Percentiles rank a stretch among this genome's conserved stretches.
These are phyloP conservation scores for Nemotelus nigrinus DNA, from an alignment of 2,888 invertebrate species.

Conservation along the genomic window DNA sequence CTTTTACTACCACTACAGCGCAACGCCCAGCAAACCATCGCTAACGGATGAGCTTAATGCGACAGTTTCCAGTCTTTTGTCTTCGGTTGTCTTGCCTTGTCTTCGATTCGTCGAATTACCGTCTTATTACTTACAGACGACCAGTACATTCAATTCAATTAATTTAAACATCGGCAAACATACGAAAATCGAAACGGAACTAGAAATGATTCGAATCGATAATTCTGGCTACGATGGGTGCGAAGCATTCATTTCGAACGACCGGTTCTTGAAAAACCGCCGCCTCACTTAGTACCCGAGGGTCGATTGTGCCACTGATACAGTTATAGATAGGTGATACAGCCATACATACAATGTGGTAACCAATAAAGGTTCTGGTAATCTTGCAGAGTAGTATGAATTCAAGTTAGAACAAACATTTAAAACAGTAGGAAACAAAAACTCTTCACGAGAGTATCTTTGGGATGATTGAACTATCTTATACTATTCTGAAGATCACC, in stretches of 20 bases:
- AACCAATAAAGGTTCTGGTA: conserved; percentile 14
- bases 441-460: too few species aligned
- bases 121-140: neutral
- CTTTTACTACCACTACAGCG: neutral
- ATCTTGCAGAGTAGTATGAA: neutral
- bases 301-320: conserved; percentile 29
- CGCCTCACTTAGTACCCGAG: conserved; percentile 13
- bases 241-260: neutral
- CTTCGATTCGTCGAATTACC: neutral
- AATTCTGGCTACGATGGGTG: neutral
- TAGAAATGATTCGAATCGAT: conserved; percentile 13
- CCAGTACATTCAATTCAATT: conserved; percentile 20
- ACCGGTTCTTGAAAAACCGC: conserved; percentile 17
- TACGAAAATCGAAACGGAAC: conserved; percentile 31
- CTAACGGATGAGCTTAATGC: conserved; percentile 1
- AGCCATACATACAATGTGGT: neutral
- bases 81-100: neutral
- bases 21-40: neutral
- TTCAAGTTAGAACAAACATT: neutral
- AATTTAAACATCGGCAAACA: conserved; percentile 4
- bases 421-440: too few species aligned
- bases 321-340: too few species aligned
- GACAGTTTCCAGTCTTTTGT: conserved; percentile 14
- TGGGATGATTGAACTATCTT: too few species aligned
- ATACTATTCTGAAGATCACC: too few species aligned